Conservation (phyloP, 2,888 invertebrate species). For the Mechanitis mazaeus region DNA sequence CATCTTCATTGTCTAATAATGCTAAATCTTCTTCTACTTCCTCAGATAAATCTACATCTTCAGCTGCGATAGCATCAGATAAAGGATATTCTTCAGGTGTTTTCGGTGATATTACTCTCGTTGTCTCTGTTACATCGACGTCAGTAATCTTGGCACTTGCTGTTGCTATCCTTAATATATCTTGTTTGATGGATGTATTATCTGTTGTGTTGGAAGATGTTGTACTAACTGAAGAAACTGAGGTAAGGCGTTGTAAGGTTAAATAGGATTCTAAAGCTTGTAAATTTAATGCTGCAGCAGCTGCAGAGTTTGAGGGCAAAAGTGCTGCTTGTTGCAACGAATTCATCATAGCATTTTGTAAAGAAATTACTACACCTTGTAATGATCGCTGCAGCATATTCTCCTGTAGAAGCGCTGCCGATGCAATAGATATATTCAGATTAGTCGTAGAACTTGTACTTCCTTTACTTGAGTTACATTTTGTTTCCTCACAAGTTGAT, state of each 20-base stretch:
- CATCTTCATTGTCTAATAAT: constrained; percentile 85
- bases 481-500: constrained; percentile 54
- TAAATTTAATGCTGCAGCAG: constrained; percentile 88
- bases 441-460: constrained; percentile 56
- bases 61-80: constrained; percentile 73
- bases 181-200: constrained; percentile 76
- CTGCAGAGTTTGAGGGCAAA: constrained; percentile 87
- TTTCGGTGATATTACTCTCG: constrained; percentile 64
- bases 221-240: constrained; percentile 76
- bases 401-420: constrained; percentile 78
- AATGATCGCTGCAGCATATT: constrained; percentile 83
- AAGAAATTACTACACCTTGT: constrained; percentile 86
- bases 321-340: constrained; percentile 90
- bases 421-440: constrained; percentile 74
- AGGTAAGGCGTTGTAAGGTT: constrained; percentile 86
- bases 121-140: constrained; percentile 56
- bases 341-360: constrained; percentile 90
- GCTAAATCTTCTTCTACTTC: constrained; percentile 85
- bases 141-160: constrained; percentile 72
- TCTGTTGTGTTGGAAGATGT: constrained; percentile 53
- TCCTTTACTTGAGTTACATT: constrained; percentile 66
- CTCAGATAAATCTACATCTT: constrained; percentile 82
- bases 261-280: constrained; percentile 92
- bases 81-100: constrained; percentile 70
- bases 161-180: constrained; percentile 81